Percentiles rank a stretch among this genome's conserved stretches.
phyloP scores from a whole-genome alignment of 2,888 invertebrate species.

The Brachyopa scutellaris region DNA sequence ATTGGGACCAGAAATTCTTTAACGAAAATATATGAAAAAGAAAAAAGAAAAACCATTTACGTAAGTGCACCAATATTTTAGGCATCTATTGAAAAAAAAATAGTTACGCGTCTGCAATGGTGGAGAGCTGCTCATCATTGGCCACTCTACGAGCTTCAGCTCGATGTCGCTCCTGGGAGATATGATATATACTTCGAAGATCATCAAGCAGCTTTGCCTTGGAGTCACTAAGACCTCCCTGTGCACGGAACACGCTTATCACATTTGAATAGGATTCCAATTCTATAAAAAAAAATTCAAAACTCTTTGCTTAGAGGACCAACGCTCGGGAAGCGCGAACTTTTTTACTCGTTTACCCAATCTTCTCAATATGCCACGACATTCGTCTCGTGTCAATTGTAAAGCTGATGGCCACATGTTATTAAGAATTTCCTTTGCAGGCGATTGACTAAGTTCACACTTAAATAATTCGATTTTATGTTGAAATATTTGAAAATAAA shows the following conservation, averaged over 20 bases:
- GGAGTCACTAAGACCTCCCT: slow-evolving; percentile 92
- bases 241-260: slow-evolving; percentile 95
- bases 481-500: slow-evolving; percentile 74
- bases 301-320: slow-evolving; percentile 54
- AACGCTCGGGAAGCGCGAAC: slow-evolving; percentile 73
- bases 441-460: slow-evolving; percentile 67
- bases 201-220: slow-evolving; percentile 93
- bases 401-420: slow-evolving; percentile 81
- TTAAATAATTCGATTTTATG: slow-evolving; percentile 74
- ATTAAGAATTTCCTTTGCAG: slow-evolving; percentile 70
- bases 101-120: slow-evolving; percentile 94
- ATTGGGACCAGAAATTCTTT: slow-evolving; percentile 86
- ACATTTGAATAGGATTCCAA: slow-evolving; percentile 95
- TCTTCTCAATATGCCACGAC: slow-evolving; percentile 92
- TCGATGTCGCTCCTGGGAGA: slow-evolving; percentile 94
- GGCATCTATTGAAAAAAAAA: slow-evolving; percentile 33
- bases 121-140: slow-evolving; percentile 94
- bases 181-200: slow-evolving; percentile 90
- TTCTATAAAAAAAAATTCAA: slow-evolving; percentile 84
- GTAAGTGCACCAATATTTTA: slow-evolving; percentile 43
- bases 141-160: slow-evolving; percentile 95
- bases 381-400: slow-evolving; percentile 93
- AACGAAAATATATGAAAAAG: slow-evolving; percentile 48
- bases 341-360: slow-evolving; percentile 84
- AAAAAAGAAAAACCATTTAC: slow-evolving; percentile 46